A percentile compares a stretch with the other conserved stretches of the same genome.
Conservation (phyloP, 1,140 invertebrate genomes). For the Sipha flava region DNA sequence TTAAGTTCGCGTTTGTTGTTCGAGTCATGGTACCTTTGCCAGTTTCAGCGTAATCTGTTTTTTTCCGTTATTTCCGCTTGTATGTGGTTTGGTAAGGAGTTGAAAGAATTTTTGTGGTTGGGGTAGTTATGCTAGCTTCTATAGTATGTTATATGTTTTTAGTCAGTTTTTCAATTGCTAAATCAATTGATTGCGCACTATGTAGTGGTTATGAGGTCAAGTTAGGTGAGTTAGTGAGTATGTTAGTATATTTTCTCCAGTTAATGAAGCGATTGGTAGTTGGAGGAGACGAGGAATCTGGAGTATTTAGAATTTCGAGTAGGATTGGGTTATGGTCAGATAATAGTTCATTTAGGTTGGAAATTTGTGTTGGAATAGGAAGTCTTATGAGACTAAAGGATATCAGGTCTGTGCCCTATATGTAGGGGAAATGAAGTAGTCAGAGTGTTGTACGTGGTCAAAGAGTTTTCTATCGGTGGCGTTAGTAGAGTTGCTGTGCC, state of each 20-base stretch:
- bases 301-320: neutral
- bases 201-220: neutral
- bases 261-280: neutral
- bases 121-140: neutral
- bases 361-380: neutral
- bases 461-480: neutral
- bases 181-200: neutral
- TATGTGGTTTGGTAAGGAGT: neutral
- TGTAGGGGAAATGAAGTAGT: neutral
- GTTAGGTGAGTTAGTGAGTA: neutral
- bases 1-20: neutral
- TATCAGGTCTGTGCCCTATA: neutral
- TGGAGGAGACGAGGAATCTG: neutral
- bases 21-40: neutral
- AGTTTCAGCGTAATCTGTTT: neutral
- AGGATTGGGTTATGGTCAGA: neutral
- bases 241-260: neutral
- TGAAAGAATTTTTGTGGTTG: neutral
- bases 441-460: neutral
- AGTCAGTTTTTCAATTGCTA: neutral
- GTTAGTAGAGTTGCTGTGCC: neutral
- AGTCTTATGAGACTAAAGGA: neutral
- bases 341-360: too few species aligned
- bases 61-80: neutral
- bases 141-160: neutral